Evolutionary conservation across 2,888 invertebrate species (phyloP).

Genomic region (Amiota mariae): DNA sequence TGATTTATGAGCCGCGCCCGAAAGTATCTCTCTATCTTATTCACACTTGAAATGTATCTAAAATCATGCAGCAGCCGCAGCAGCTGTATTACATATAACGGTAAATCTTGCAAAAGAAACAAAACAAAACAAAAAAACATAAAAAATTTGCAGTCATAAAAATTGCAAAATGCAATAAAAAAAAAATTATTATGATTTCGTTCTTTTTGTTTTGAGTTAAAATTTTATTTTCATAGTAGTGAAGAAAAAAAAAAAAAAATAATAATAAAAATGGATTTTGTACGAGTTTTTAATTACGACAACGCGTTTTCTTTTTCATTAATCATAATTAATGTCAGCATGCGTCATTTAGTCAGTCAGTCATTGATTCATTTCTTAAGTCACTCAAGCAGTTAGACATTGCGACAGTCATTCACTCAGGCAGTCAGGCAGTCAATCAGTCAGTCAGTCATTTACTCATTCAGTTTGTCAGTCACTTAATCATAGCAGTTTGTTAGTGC

Average conservation of each 20-base stretch:
- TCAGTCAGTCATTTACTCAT: too few relatives aligned
- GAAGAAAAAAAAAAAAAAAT: constrained; percentile 17
- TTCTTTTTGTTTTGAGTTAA: constrained; percentile 36
- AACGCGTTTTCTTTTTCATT: constrained; percentile 50
- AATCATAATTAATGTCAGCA: constrained; percentile 63
- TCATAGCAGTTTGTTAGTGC: too few relatives aligned
- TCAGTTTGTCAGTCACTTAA: too few relatives aligned
- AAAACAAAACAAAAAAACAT: constrained; percentile 8
- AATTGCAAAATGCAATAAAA: not conserved
- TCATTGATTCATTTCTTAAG: constrained; percentile 14
- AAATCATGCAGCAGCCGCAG: not conserved
- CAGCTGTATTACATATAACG: not conserved
- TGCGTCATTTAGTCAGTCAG: constrained; percentile 22
- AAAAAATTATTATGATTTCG: not conserved
- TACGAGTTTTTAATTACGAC: constrained; percentile 49
- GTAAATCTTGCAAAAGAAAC: constrained; percentile 5
- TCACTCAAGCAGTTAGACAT: not conserved
- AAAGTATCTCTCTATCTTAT: not conserved
- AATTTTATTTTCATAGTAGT: constrained; percentile 34
- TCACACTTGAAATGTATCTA: not conserved
- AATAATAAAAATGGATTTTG: too few relatives aligned
- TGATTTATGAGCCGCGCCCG: constrained; percentile 14
- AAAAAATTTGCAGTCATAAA: constrained; percentile 18
- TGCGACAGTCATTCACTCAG: not conserved
- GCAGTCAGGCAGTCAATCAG: too few relatives aligned